Percentiles rank a stretch among this genome's conserved stretches.
These are phyloP conservation scores for Reticulitermes lucifugus DNA, from an alignment of 2,888 invertebrate species.

Conservation along the genomic window DNA sequence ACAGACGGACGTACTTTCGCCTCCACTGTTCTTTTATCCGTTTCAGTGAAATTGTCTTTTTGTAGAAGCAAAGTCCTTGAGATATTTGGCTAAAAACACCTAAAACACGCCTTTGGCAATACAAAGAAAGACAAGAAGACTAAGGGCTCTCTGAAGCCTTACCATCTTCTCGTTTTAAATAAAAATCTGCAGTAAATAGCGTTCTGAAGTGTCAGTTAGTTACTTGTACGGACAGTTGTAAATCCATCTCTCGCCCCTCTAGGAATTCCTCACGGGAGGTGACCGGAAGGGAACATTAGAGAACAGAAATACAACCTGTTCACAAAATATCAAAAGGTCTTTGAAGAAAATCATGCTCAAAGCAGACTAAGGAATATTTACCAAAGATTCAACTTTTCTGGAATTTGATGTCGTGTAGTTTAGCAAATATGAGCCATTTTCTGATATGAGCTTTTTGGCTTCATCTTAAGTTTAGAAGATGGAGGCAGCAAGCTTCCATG, in stretches of 20 bases:
- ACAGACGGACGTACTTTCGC: no score
- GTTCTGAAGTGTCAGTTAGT: not conserved
- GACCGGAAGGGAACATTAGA: not conserved
- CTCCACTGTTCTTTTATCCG: no score
- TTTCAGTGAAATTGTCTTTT: no score
- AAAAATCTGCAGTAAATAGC: not conserved
- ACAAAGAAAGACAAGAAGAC: not conserved
- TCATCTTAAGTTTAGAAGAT: no score
- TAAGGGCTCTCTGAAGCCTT: not conserved
- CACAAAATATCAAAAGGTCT: slow-evolving; percentile 2
- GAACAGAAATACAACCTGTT: not conserved
- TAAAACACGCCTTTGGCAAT: not conserved
- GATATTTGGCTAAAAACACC: not conserved
- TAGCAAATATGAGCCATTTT: no score
- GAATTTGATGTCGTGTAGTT: not conserved
- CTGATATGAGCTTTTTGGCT: no score
- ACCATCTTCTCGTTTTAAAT: not conserved
- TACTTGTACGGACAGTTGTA: not conserved
- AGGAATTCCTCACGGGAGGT: not conserved
- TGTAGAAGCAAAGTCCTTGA: not conserved
- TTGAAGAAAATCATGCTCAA: not conserved
- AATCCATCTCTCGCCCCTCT: not conserved
- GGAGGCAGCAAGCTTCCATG: no score
- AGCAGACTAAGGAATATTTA: no score
- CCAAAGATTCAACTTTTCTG: no score